phyloP scores from a whole-genome alignment of 2,888 invertebrate species.

The Rhaphigaster nebulosa region DNA sequence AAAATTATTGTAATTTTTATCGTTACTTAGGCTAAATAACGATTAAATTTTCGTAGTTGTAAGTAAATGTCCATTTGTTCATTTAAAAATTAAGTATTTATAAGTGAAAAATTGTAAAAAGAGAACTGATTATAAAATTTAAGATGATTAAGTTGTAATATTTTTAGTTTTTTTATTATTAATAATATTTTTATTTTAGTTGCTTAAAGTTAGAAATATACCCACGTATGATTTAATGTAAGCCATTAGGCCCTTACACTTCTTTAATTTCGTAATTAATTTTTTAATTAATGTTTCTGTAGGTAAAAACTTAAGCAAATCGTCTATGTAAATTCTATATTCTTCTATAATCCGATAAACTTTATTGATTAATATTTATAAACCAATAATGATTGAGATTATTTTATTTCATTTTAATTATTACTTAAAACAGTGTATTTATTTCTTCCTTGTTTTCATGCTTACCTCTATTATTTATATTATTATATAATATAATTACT shows the following conservation, averaged over 20 bases:
- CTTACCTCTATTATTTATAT: no score
- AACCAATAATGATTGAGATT: no score
- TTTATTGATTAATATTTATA: no score
- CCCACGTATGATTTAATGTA: background rate
- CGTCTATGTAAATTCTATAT: background rate
- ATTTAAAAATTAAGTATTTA: conserved; percentile 3
- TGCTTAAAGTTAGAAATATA: background rate
- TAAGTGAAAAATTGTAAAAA: conserved; percentile 16
- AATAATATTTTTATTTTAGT: background rate
- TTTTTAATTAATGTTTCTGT: background rate
- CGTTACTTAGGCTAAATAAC: background rate
- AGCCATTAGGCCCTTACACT: no score
- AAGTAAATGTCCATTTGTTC: conserved; percentile 44
- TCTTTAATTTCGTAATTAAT: no score
- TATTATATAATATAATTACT: no score
- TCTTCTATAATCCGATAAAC: no score
- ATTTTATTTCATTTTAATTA: no score
- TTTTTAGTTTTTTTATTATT: background rate
- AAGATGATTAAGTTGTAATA: background rate
- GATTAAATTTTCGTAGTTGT: background rate
- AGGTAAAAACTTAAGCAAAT: background rate
- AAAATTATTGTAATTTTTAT: background rate
- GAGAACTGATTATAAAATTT: conserved; percentile 20
- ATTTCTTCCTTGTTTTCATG: no score
- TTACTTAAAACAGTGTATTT: no score